phyloP scores from a whole-genome alignment of 2,888 invertebrate species.

The Campoletis raptor region DNA sequence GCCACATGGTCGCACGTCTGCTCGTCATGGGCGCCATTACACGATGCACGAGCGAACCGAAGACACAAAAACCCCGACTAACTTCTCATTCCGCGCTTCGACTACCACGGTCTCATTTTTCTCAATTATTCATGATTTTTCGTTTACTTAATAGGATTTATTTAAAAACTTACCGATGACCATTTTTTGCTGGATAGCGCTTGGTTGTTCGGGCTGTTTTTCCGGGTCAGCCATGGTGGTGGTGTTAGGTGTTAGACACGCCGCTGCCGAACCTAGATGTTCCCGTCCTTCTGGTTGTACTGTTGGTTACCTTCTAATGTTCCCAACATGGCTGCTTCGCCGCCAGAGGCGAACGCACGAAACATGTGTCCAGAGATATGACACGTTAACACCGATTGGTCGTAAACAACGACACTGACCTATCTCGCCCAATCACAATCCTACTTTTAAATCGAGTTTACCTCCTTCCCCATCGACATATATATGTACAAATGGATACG shows the following conservation, averaged over 20 bases:
- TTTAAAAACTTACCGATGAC: constrained; percentile 89
- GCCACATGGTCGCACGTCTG: constrained; percentile 79
- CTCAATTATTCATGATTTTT: background rate
- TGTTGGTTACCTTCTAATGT: constrained; percentile 85
- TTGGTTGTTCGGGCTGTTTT: constrained; percentile 91
- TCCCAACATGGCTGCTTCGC: constrained; percentile 83
- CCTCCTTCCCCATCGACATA: background rate
- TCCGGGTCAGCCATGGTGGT: constrained; percentile 98
- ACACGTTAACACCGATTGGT: constrained; percentile 74
- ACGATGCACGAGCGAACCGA: constrained; percentile 51
- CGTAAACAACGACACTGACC: constrained; percentile 51
- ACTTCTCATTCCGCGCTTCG: background rate
- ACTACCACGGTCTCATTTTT: background rate
- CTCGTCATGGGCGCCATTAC: constrained; percentile 80
- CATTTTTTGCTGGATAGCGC: constrained; percentile 93
- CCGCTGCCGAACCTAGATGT: constrained; percentile 86
- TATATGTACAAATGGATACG: background rate
- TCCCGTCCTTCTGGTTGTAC: constrained; percentile 85
- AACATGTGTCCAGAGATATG: constrained; percentile 73
- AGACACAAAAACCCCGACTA: constrained; percentile 1
- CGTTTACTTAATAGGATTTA: background rate
- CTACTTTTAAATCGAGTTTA: constrained; percentile 53
- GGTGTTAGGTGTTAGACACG: constrained; percentile 87
- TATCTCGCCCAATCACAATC: constrained; percentile 66
- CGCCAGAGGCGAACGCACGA: constrained; percentile 78